Conservation (phyloP, 2,113 vertebrate species). For the Piprites chloris region DNA sequence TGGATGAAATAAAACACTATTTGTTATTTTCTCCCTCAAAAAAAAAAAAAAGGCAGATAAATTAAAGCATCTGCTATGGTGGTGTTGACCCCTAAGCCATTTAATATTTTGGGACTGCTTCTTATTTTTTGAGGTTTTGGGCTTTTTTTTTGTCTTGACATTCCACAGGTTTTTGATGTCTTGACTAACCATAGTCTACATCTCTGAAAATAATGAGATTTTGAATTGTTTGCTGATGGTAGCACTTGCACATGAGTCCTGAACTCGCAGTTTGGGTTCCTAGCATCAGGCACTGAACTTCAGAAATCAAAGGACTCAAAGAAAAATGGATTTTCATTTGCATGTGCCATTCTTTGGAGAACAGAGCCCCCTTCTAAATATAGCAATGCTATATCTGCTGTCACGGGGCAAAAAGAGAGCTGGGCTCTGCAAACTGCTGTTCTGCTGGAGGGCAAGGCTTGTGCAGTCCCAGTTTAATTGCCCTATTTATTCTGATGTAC, state of each 20-base stretch:
- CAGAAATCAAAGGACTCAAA: not conserved
- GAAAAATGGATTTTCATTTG: not conserved
- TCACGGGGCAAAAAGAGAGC: not conserved
- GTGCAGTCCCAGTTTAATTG: not conserved
- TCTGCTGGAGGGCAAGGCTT: not conserved
- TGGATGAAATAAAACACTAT: not conserved
- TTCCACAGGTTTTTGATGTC: not conserved
- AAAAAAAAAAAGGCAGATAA: not conserved
- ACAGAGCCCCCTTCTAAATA: not conserved
- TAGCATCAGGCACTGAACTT: not conserved
- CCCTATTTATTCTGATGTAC: not conserved
- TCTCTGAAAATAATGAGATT: not conserved
- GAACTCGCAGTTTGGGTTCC: not conserved
- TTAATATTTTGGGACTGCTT: not conserved
- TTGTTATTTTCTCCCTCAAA: not conserved
- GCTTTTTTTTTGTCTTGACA: not conserved
- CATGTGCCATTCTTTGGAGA: not conserved
- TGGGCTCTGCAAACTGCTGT: not conserved
- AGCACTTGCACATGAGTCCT: not conserved
- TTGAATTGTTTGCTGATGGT: not conserved
- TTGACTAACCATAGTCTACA: not conserved
- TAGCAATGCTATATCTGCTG: not conserved
- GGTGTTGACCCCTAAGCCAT: not conserved
- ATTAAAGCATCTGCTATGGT: not conserved
- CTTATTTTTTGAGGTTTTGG: not conserved